Base-by-base conservation (phyloP, 2,888 invertebrate genomes). In the Epirrhoe tristata region DNA sequence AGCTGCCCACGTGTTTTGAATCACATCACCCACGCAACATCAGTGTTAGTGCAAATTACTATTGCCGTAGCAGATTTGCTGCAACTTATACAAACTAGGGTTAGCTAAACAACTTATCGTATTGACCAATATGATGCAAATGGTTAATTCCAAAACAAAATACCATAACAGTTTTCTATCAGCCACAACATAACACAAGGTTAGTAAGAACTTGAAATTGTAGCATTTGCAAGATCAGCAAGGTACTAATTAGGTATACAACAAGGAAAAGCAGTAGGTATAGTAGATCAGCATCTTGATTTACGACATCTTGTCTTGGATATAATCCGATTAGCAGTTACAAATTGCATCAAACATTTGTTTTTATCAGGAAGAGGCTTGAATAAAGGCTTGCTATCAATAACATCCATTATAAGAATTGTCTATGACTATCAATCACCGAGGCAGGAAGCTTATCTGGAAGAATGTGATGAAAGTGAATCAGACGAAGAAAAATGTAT, bases 11-110 rank as follows among this genome's bases (percentile, higher is more conserved):
- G 74, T 73, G 70, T 74, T 74, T 81, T 87, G 90, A 90, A 84
- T 92, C 91, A 91, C 83, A 51, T 81, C 87, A 76, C 92, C 91
- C 88, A 92, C 92, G 84, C 85, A 39, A n/a, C 34, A 69, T 64
- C 71, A 63, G 61, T 61, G 69, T 71, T 74, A 74, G 73, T 74
- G 77, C 78, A 80, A 83, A 82, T 81, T 83, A 81, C 82, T 74
- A 79, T 78, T 78, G 78, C 77, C 78, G 82, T 83, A 78, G 78
- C 74, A 74, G 70, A 73, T 66, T 74, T 72, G 74, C 66, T 65
- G 63, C 67, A 71, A 67, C 63, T 62, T 53, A 66, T 68, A 66
- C 63, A 34, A 50, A 55, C 43, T 58, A 73, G 71, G 65, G 69
- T 43, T 65, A 34, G 2, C 53, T 24, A 24, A 46, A 1, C 31